phyloP scores from a whole-genome alignment of 1,140 invertebrate species.

The Halotydeus destructor region DNA sequence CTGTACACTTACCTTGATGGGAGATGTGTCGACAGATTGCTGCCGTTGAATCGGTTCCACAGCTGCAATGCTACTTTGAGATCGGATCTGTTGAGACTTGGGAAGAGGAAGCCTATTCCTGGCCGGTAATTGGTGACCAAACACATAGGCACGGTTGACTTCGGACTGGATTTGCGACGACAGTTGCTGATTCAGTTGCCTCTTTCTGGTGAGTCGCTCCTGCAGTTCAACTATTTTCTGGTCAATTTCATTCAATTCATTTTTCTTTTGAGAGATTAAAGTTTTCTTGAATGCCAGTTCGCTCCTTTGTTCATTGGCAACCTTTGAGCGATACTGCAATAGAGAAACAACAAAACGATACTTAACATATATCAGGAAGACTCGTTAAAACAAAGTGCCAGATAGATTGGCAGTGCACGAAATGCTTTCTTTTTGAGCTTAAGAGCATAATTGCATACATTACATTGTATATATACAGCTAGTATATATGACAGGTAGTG shows the following conservation, averaged over 20 bases:
- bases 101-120: slow-evolving; percentile 10
- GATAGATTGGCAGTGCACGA: too few species aligned
- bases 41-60: slow-evolving; percentile 74
- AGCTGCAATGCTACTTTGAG: slow-evolving; percentile 50
- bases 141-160: slow-evolving; percentile 20
- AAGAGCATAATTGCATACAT: too few species aligned
- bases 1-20: too few species aligned
- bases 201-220: slow-evolving; percentile 62
- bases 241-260: slow-evolving; percentile 74
- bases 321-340: slow-evolving; percentile 73
- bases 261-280: slow-evolving; percentile 56
- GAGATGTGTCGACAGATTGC: slow-evolving; percentile 17
- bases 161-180: slow-evolving; percentile 41
- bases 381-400: too few species aligned
- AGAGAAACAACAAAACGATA: slow-evolving; percentile 9
- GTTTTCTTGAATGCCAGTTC: slow-evolving; percentile 63
- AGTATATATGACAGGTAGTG: too few species aligned
- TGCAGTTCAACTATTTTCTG: slow-evolving; percentile 77
- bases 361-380: too few species aligned
- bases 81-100: slow-evolving; percentile 15
- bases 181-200: slow-evolving; percentile 60
- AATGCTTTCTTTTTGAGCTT: too few species aligned
- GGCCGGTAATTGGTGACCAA: slow-evolving; percentile 8
- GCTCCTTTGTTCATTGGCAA: slow-evolving; percentile 80
- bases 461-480: too few species aligned